phyloP scores from a whole-genome alignment of 2,888 invertebrate genomes.

The Hypomecis atomaria region DNA sequence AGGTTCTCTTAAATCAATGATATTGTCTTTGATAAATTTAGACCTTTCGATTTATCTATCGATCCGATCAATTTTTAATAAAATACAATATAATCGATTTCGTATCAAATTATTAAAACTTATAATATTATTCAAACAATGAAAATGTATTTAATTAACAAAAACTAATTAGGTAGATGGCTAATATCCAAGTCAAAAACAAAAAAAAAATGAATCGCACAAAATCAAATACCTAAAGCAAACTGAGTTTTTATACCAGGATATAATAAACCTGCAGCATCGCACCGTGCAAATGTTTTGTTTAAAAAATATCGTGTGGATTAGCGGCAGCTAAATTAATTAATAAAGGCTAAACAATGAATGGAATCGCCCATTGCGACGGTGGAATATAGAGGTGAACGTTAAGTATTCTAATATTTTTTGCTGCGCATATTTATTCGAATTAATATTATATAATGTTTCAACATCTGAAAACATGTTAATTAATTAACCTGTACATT shows the following conservation, averaged over 20 bases:
- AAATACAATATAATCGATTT: too few species aligned
- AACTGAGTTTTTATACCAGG: constrained; percentile 32
- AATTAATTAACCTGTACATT: too few species aligned
- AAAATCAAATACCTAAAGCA: constrained; percentile 24
- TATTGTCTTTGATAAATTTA: too few species aligned
- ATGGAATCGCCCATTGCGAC: constrained; percentile 44
- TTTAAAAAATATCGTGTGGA: constrained; percentile 51
- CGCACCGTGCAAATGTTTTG: constrained; percentile 37
- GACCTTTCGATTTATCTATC: too few species aligned
- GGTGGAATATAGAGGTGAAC: constrained; percentile 4
- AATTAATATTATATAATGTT: neutral
- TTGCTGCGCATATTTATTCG: neutral
- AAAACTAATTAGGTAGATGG: too few species aligned
- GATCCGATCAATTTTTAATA: too few species aligned
- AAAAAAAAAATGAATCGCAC: constrained; percentile 38
- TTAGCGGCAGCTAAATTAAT: constrained; percentile 59
- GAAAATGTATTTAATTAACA: too few species aligned
- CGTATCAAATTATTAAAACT: too few species aligned
- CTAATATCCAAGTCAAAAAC: neutral
- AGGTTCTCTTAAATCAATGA: too few species aligned
- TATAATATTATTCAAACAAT: too few species aligned
- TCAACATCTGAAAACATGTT: too few species aligned
- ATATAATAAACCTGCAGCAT: constrained; percentile 32
- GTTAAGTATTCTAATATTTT: neutral
- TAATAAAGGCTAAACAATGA: constrained; percentile 60